Evolutionary conservation across 1,140 invertebrate species (phyloP), one percentile per base, ranked within the genome.

Genomic region (Orius insidiosus): DNA sequence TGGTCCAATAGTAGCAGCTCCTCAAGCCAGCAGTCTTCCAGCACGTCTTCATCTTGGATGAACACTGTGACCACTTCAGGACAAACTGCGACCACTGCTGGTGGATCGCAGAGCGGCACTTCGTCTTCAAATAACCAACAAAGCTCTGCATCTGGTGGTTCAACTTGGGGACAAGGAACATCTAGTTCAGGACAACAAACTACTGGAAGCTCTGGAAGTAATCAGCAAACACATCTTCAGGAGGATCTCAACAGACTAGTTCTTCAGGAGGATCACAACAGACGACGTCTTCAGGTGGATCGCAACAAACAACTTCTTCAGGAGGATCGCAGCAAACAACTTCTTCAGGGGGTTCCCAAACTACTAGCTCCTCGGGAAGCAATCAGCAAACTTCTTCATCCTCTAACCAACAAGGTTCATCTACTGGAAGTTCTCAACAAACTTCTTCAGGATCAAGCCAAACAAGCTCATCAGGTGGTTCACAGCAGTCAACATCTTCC

Each of bases 201-300:
- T n/a, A 52, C 51, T 8, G 36, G 34, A 5, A n/a, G 37, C 30
- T 49, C 47, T 18, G 45, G 19, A n/a, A 15, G 16, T 11, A 50
- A 46, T 32, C 51, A 51, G 43, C 49, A 54, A 33, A n/a, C n/a
- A 45, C 44, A 32, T 42, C 49, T 1, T 24, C 44, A 11, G 19
- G 31, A 2, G 13, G 10, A 14, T 18, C 30, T 7, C 45, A 51
- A 47, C 49, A 51, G 35, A 42, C 53, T 13, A 43, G 36, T 7
- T 41, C 48, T 36, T 49, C 51, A 37, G 51, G 51, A 39, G 43
- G 39, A 42, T 48, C 35, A 38, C 43, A 46, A 30, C 53, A 50
- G 30, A 31, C 13, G 7, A 33, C 43, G 16, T 35, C 47, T 16
- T 34, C 47, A 16, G 40, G 40, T 32, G 35, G 39, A 14, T 33